phyloP scores from a whole-genome alignment of 2,797 vertebrate genomes.

The Chaunax sp. region DNA sequence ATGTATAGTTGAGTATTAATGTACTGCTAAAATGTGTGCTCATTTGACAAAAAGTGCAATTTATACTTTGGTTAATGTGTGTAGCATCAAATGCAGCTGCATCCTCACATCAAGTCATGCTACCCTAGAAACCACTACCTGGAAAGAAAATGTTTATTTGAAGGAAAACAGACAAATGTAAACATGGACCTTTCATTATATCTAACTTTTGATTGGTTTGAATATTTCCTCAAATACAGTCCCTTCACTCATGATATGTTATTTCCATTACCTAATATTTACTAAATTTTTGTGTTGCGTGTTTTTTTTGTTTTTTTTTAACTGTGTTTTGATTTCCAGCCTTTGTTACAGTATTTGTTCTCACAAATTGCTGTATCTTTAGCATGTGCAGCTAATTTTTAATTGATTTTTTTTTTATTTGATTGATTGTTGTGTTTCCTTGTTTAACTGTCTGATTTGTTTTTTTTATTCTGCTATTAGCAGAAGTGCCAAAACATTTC shows the following conservation, averaged over 20 bases:
- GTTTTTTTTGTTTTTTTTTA: conserved; percentile 18
- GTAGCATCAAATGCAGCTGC: conserved; percentile 74
- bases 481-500: conserved; percentile 64
- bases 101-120: conserved; percentile 60
- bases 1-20: conserved; percentile 83
- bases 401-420: conserved; percentile 28
- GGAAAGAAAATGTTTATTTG: conserved; percentile 46
- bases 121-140: conserved; percentile 74
- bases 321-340: conserved; percentile 57
- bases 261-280: conserved; percentile 61
- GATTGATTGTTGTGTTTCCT: conserved; percentile 50
- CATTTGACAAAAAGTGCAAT: conserved; percentile 84
- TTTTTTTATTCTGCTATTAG: conserved; percentile 21
- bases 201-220: conserved; percentile 47
- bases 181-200: conserved; percentile 52
- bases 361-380: conserved; percentile 71
- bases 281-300: conserved; percentile 24
- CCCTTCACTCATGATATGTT: conserved; percentile 42
- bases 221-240: conserved; percentile 47
- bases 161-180: conserved; percentile 41
- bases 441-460: conserved; percentile 39
- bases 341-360: conserved; percentile 65
- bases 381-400: conserved; percentile 79
- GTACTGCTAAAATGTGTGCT: conserved; percentile 80
- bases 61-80: conserved; percentile 79